Base-by-base conservation (phyloP, 2,113 vertebrate species). In the Bolborhynchus lineola region DNA sequence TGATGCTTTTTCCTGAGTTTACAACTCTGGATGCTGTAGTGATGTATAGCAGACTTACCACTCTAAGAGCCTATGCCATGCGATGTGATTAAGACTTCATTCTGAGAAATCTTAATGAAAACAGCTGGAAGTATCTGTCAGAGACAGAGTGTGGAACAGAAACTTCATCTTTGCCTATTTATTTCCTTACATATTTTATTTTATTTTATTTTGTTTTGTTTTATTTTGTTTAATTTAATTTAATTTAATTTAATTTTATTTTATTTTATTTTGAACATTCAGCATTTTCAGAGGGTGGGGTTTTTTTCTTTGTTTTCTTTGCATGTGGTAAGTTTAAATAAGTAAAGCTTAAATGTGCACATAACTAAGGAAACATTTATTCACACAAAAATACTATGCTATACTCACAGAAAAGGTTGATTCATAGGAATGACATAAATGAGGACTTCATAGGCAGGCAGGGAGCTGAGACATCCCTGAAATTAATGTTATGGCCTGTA, bases 11-110 rank as follows among this genome's bases (percentile, higher is more conserved):
- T 95, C n/a, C 69, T 67, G 64, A 83, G 74, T 91, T 94, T 88
- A 71, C 33, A 77, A 7, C 82, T 90, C 63, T 92, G 57, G 20
- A 31, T 57, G 26, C 78, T 79, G 6, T 20, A 82, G 55, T 97
- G 92, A 97, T 93, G 53, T 47, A 96, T 93, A 92, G 82, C 25
- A 88, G 69, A 90, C 21, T 46, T 91, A 55, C 35, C 7, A 6
- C 37, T 79, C 29, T n/a, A 69, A 71, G 33, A 74, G 29, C 37
- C 29, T 84, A 63, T 60, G 50, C 25, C 64, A 53, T 7, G 4
- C 5, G 3, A 85, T 65, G 16, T 53, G 33, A 87, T 86, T 77
- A 83, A 72, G 85, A 21, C 59, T 80, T 83, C 52, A 76, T 94
- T 91, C 55, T 87, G 64, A 88, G 67, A 79, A 64, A 7, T 62